phyloP scores from a whole-genome alignment of 2,797 vertebrate genomes.

The Synanceia verrucosa region DNA sequence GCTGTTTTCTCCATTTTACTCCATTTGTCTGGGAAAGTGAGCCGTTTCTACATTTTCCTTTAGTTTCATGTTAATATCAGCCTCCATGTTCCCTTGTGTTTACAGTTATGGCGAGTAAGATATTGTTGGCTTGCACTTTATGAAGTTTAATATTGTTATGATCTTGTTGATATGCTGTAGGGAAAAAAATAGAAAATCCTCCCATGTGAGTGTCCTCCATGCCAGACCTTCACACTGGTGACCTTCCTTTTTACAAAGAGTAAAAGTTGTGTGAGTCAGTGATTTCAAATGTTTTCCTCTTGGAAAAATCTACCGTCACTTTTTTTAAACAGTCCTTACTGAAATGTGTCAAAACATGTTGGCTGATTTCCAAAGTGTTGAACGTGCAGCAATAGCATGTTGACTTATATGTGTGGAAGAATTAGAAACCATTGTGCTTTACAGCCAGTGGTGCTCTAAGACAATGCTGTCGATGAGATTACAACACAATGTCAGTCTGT shows the following conservation, averaged over 20 bases:
- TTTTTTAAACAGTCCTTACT: constrained; percentile 42
- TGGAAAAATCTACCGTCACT: neutral
- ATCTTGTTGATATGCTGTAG: constrained; percentile 71
- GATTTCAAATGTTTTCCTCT: constrained; percentile 26
- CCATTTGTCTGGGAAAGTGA: constrained; percentile 52
- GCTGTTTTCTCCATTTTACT: constrained; percentile 53
- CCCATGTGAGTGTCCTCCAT: constrained; percentile 37
- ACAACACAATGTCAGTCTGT: no score
- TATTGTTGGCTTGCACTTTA: constrained; percentile 80
- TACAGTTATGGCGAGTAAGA: constrained; percentile 51
- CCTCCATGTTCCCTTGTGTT: constrained; percentile 41
- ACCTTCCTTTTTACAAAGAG: constrained; percentile 26
- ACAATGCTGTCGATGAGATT: neutral
- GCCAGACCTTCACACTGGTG: constrained; percentile 27
- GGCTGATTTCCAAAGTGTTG: constrained; percentile 10
- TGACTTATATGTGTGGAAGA: constrained; percentile 10
- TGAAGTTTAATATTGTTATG: constrained; percentile 63
- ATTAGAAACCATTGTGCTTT: constrained; percentile 4
- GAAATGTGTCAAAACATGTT: constrained; percentile 26
- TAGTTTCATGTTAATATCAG: constrained; percentile 47
- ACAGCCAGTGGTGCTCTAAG: constrained; percentile 22
- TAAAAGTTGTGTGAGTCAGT: constrained; percentile 1
- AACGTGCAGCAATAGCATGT: constrained; percentile 30
- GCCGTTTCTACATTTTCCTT: constrained; percentile 48
- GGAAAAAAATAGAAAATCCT: constrained; percentile 14